phyloP scores from a whole-genome alignment of 2,797 vertebrate genomes.

The Muscicapa comitata region DNA sequence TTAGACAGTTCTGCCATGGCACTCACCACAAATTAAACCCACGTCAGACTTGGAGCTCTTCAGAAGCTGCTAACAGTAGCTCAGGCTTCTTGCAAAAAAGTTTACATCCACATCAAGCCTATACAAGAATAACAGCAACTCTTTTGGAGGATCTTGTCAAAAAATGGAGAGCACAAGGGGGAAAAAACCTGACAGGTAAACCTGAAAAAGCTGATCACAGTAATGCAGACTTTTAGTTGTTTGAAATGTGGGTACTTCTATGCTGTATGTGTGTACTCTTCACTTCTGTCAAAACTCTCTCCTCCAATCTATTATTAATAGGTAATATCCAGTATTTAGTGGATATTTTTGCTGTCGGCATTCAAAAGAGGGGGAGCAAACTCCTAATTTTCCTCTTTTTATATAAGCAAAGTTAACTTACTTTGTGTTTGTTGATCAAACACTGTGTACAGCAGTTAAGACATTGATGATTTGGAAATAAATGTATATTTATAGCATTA shows the following conservation, averaged over 20 bases:
- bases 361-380: neutral
- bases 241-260: neutral
- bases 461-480: neutral
- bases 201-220: neutral
- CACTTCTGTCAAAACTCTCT: neutral
- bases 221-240: neutral
- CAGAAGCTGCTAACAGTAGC: slow-evolving; percentile 27
- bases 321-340: neutral
- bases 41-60: slow-evolving; percentile 59
- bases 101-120: neutral
- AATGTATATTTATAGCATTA: neutral
- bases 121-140: neutral
- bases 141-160: neutral
- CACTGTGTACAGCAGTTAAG: neutral
- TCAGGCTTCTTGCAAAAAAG: slow-evolving; percentile 7
- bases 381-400: neutral
- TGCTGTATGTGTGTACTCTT: neutral
- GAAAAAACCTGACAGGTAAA: neutral
- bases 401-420: neutral
- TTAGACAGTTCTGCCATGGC: slow-evolving; percentile 81
- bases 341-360: neutral
- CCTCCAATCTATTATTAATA: neutral
- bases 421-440: neutral
- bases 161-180: neutral
- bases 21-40: slow-evolving; percentile 84